phyloP scores from a whole-genome alignment of 2,797 vertebrate species.

The Vultur gryphus region DNA sequence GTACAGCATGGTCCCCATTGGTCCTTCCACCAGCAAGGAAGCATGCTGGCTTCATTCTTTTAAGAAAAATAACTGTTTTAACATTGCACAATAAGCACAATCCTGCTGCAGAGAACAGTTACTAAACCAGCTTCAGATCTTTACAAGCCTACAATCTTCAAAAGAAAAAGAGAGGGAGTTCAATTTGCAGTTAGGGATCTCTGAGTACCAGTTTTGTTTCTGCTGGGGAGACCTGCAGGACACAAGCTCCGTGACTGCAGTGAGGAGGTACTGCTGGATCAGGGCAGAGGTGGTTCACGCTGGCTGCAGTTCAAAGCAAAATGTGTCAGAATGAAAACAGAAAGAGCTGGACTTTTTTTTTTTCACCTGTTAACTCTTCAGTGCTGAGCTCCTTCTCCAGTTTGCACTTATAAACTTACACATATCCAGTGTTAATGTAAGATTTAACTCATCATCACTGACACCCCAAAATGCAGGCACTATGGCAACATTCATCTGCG shows the following conservation, averaged over 20 bases:
- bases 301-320: not conserved
- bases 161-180: not conserved
- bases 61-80: not conserved
- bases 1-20: no score
- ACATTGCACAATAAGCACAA: not conserved
- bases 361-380: not conserved
- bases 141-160: not conserved
- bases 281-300: not conserved
- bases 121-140: not conserved
- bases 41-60: not conserved
- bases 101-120: not conserved
- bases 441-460: not conserved
- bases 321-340: not conserved
- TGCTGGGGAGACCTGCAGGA: not conserved
- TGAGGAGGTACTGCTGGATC: not conserved
- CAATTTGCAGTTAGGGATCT: not conserved
- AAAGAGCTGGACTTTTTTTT: not conserved
- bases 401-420: not conserved
- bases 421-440: not conserved
- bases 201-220: not conserved
- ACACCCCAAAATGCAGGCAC: not conserved
- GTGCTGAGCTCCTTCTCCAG: not conserved
- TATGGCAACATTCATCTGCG: not conserved
- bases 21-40: not conserved
- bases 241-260: accelerated